Percentiles rank a stretch among this genome's conserved stretches.
These are phyloP conservation scores for Oikopleura dioica DNA, from an alignment of 23 tunicate species.

Conservation along the genomic window DNA sequence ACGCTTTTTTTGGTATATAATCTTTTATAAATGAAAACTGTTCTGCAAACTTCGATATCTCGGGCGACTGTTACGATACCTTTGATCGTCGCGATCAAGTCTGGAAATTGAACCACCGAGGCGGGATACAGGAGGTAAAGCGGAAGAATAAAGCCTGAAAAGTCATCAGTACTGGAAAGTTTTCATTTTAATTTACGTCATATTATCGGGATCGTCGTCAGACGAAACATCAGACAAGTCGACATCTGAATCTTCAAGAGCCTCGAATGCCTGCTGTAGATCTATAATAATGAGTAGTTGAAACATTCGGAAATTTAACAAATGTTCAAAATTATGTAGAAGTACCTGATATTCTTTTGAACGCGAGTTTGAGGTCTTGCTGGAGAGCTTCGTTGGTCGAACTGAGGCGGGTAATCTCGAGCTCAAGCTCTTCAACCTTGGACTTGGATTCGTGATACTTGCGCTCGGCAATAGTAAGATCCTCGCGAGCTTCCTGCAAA, in stretches of 20 bases:
- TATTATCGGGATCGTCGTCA: constrained; percentile 17
- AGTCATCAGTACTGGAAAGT: neutral
- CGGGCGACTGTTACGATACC: too few relatives aligned
- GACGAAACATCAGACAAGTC: constrained; percentile 17
- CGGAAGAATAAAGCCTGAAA: constrained; percentile 5
- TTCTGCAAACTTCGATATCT: too few relatives aligned
- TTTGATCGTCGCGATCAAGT: neutral
- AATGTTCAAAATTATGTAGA: constrained; percentile 23
- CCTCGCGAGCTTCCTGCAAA: neutral
- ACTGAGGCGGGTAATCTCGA: neutral
- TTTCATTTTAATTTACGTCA: constrained; percentile 19
- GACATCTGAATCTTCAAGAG: constrained; percentile 52
- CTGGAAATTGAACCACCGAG: constrained; percentile 28
- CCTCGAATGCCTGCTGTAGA: constrained; percentile 42
- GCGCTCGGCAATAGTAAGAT: neutral
- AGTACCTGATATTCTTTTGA: constrained; percentile 57
- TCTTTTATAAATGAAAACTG: too few relatives aligned
- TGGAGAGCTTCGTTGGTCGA: constrained; percentile 38
- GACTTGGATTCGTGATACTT: neutral
- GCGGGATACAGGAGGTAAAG: constrained; percentile 4
- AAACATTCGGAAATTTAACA: neutral
- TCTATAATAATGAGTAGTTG: neutral
- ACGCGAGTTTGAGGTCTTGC: constrained; percentile 70
- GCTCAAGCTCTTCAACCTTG: neutral
- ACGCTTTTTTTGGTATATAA: too few relatives aligned